phyloP scores from a whole-genome alignment of 2,113 vertebrate genomes.

The Pan paniscus region DNA sequence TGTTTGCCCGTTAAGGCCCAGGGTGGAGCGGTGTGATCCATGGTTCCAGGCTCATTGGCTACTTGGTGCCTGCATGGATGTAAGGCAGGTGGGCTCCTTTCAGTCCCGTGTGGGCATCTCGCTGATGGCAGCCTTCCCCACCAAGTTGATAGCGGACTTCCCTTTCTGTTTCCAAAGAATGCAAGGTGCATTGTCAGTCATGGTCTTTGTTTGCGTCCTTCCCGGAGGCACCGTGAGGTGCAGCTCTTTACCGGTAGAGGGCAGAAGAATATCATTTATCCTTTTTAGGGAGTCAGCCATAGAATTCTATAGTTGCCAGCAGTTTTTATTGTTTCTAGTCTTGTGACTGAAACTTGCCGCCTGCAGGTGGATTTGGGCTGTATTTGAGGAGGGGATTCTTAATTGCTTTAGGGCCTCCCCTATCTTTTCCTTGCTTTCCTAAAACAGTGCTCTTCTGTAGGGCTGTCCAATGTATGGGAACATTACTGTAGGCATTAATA shows the following conservation, averaged over 20 bases:
- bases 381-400: neutral
- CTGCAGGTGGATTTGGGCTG: neutral
- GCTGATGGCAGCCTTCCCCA: neutral
- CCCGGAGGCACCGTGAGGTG: rapidly evolving
- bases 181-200: neutral
- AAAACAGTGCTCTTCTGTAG: neutral
- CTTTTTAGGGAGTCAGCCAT: rapidly evolving
- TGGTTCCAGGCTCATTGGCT: neutral
- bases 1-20: neutral
- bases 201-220: neutral
- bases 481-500: rapidly evolving
- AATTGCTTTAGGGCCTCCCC: neutral
- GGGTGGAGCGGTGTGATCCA: rapidly evolving
- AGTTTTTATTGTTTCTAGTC: neutral
- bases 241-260: slow-evolving; percentile 76
- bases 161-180: neutral
- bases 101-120: neutral
- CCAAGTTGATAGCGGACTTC: neutral
- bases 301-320: neutral
- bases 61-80: rapidly evolving
- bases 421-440: neutral
- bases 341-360: neutral
- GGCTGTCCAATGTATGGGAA: neutral
- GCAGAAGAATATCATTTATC: slow-evolving; percentile 37
- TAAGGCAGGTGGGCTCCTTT: rapidly evolving